Base-by-base conservation (phyloP, 2,888 invertebrate species). In the Athrips mouffetella region DNA sequence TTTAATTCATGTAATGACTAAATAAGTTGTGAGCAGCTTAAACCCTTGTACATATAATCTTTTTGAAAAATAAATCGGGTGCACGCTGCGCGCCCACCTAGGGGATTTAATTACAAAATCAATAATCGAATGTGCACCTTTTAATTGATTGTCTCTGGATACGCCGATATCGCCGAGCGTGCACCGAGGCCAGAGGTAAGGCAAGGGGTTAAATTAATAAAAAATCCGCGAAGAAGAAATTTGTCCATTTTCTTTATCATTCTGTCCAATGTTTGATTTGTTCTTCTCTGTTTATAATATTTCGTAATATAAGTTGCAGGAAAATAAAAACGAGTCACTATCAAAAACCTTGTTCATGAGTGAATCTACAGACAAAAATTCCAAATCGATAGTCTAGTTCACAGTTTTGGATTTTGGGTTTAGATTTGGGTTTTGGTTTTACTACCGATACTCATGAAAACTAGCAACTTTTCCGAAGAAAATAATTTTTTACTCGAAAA, bases 21-120 rank as follows among this genome's bases (percentile, higher is more conserved):
- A 23, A 35, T 45, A 18, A 4, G n/a, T n/a, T n/a, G n/a, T 31
- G 21, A 45, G 23, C 2, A 8, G 25, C 10, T 33, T 30, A 30
- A 11, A 18, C 16, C 3, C 16, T 10, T 2, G 27, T 10, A 16
- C n/a, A n/a, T 18, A 42, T 29, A 16, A 23, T n/a, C 2, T n/a
- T 31, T 31, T 18, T 40, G 20, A 8, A 40, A 8, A 18, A 33
- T 41, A 50, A 49, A 35, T 47, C 46, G 54, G 48, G 60, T 55
- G 59, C 61, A 51, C 53, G 58, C 58, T 65, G 63, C 65, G 70
- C 81, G 75, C 83, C 80, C 75, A 75, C 76, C 72, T 61, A 67
- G 63, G 75, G 72, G 76, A 77, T 86, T 85, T 85, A 84, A 87
- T 87, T 87, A 83, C 78, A 74, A 80, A 84, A 84, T 84, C 82